These are phyloP conservation scores for Bombus fervidus DNA, from an alignment of 1,140 invertebrate genomes.

Conservation along the genomic window DNA sequence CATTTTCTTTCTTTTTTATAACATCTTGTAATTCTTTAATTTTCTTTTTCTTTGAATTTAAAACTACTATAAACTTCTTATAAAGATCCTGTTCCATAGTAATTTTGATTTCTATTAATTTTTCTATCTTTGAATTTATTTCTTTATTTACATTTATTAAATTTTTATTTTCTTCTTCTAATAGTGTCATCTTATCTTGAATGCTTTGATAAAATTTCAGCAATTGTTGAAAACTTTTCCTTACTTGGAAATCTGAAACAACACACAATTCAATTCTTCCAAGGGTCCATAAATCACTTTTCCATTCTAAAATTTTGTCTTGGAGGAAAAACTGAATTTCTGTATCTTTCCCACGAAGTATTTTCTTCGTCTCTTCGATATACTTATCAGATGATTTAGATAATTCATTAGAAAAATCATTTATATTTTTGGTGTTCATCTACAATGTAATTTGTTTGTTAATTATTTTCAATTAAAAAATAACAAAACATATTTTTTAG, in stretches of 20 bases:
- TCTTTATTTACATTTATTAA: constrained; percentile 35
- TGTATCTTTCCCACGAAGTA: constrained; percentile 47
- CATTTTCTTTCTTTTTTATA: constrained; percentile 32
- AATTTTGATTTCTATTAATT: constrained; percentile 54
- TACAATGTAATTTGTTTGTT: constrained; percentile 35
- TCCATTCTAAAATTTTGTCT: constrained; percentile 58
- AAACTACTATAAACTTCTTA: constrained; percentile 59
- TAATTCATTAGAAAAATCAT: constrained; percentile 42
- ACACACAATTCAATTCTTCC: constrained; percentile 56
- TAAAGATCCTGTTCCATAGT: constrained; percentile 61
- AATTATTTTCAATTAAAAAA: not conserved
- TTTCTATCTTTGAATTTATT: constrained; percentile 39
- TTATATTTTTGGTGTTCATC: constrained; percentile 39
- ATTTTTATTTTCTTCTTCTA: constrained; percentile 55
- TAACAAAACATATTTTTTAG: not conserved
- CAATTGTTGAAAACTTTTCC: constrained; percentile 44
- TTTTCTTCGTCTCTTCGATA: constrained; percentile 52
- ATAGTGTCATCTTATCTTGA: constrained; percentile 14
- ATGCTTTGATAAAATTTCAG: constrained; percentile 41
- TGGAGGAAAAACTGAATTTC: constrained; percentile 61
- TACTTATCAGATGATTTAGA: constrained; percentile 52
- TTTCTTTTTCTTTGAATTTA: constrained; percentile 70
- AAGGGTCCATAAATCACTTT: constrained; percentile 46
- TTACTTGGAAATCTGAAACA: constrained; percentile 42
- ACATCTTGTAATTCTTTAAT: constrained; percentile 55